Conservation (phyloP, 2,888 invertebrate species). For the Acrobasis consociella region DNA sequence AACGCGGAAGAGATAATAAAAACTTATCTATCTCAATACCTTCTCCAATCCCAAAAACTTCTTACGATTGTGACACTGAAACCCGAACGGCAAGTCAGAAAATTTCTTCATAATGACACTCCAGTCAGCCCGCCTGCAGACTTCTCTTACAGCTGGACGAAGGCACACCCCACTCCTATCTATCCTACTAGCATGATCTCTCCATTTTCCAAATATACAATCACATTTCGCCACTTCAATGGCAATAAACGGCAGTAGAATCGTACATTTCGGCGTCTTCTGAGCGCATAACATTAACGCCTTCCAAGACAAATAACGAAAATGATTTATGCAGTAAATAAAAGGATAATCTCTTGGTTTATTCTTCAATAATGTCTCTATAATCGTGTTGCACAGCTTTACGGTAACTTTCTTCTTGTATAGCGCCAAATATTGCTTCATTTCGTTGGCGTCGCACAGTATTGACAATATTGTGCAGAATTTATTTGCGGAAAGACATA, state of each 20-base stretch:
- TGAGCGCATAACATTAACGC: constrained; percentile 67
- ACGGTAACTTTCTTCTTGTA: constrained; percentile 72
- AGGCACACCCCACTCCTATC: constrained; percentile 50
- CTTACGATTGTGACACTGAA: constrained; percentile 62
- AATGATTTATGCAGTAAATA: constrained; percentile 74
- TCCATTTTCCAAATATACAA: constrained; percentile 74
- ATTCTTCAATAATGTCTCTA: constrained; percentile 56
- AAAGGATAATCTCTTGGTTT: constrained; percentile 55
- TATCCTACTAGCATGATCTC: constrained; percentile 62
- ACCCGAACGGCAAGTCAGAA: constrained; percentile 55
- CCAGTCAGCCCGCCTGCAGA: constrained; percentile 64
- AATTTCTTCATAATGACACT: constrained; percentile 58
- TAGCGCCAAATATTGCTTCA: constrained; percentile 51
- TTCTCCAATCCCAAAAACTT: constrained; percentile 27
- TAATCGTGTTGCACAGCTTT: constrained; percentile 64
- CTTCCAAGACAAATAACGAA: constrained; percentile 68
- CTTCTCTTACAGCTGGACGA: constrained; percentile 49
- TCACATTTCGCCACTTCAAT: constrained; percentile 64
- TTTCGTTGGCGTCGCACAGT: constrained; percentile 56
- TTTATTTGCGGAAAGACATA: constrained; percentile 75
- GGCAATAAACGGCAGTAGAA: constrained; percentile 56
- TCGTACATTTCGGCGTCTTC: constrained; percentile 62
- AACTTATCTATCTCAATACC: neutral
- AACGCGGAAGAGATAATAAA: no score
- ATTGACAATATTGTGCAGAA: constrained; percentile 72